These are phyloP conservation scores for Charanyca ferruginea DNA, from an alignment of 2,888 invertebrate genomes.

Conservation along the genomic window DNA sequence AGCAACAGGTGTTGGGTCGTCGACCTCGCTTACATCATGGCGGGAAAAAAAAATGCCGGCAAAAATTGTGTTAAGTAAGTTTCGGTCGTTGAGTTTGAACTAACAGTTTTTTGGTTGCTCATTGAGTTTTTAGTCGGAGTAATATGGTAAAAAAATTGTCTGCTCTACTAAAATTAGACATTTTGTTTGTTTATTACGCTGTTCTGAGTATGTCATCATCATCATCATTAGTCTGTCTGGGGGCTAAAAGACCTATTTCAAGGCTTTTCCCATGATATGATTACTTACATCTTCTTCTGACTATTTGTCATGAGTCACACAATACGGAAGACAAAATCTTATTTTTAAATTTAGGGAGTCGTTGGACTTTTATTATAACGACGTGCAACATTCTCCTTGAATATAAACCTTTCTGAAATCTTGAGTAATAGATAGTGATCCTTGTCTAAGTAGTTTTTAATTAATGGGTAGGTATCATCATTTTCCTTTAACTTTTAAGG, in stretches of 20 bases:
- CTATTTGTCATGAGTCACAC: slow-evolving; percentile 30
- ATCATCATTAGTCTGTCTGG: slow-evolving; percentile 55
- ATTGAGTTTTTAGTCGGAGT: slow-evolving; percentile 66
- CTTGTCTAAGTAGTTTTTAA: background rate
- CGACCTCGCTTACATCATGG: slow-evolving; percentile 80
- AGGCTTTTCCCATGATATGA: slow-evolving; percentile 49
- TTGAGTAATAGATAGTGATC: background rate
- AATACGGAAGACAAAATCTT: slow-evolving; percentile 2
- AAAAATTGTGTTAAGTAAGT: slow-evolving; percentile 73
- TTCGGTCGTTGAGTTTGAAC: slow-evolving; percentile 72
- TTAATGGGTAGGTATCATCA: background rate
- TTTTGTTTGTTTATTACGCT: slow-evolving; percentile 52
- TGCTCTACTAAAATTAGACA: slow-evolving; percentile 48
- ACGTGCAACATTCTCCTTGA: background rate
- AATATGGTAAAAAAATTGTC: slow-evolving; percentile 50
- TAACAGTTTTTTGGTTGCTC: slow-evolving; percentile 72
- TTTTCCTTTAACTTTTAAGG: background rate
- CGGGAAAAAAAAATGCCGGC: slow-evolving; percentile 81
- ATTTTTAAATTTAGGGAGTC: slow-evolving; percentile 14
- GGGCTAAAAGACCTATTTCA: slow-evolving; percentile 38
- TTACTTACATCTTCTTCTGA: slow-evolving; percentile 26
- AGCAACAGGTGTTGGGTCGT: slow-evolving; percentile 79
- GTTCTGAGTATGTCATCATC: slow-evolving; percentile 47
- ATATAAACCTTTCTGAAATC: background rate
- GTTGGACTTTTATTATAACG: background rate